Percentiles rank a stretch among this genome's conserved stretches.
Conservation (phyloP, 2,888 invertebrate species). For the Gerris lacustris region DNA sequence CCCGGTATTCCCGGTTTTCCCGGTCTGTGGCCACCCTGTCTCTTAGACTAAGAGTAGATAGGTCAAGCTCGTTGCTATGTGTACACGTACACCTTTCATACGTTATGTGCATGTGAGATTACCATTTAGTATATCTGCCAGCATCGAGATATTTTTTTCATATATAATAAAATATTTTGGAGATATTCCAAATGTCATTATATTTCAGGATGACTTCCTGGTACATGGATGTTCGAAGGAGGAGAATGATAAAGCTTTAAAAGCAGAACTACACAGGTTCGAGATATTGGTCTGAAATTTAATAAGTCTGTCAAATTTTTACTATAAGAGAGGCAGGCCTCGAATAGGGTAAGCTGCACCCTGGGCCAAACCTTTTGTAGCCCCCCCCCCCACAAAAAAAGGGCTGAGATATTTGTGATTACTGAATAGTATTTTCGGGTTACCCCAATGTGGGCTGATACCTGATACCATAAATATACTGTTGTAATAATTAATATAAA, state of each 20-base stretch:
- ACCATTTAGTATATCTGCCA: conserved; percentile 26
- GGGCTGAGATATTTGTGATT: no score
- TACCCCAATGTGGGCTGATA: no score
- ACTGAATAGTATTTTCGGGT: no score
- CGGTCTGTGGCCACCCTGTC: no score
- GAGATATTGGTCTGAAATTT: conserved; percentile 29
- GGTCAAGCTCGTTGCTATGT: conserved; percentile 23
- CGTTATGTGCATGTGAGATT: conserved; percentile 20
- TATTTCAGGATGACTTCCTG: conserved; percentile 3
- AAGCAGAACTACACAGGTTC: conserved; percentile 29
- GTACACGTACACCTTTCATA: conserved; percentile 29
- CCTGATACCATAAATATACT: no score
- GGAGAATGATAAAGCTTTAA: conserved; percentile 32
- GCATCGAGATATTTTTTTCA: conserved; percentile 23
- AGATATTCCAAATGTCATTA: background rate
- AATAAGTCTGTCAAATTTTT: conserved; percentile 31
- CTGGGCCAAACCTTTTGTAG: no score
- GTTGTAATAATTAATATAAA: no score
- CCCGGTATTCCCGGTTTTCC: no score
- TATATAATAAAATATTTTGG: background rate
- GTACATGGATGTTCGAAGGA: conserved; percentile 27
- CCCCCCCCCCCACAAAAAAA: no score
- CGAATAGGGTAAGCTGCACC: no score
- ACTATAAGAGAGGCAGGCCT: conserved; percentile 19
- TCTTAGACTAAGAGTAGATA: conserved; percentile 24